Evolutionary conservation across 1,140 invertebrate genomes (phyloP).

Genomic region (Magallana angulata): DNA sequence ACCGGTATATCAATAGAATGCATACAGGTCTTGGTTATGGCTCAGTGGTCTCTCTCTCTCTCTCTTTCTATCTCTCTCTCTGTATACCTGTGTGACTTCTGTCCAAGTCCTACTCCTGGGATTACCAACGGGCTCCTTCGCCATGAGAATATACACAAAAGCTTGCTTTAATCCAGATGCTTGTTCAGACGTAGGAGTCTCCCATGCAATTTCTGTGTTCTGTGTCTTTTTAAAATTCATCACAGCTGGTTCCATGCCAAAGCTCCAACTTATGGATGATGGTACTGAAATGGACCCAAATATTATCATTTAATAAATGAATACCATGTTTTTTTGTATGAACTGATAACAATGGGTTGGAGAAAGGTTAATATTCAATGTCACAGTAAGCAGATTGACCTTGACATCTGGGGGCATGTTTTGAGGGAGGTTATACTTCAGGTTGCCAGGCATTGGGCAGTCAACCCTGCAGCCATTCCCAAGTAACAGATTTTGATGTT

Average conservation of each 20-base stretch:
- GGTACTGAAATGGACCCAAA: slow-evolving; percentile 4
- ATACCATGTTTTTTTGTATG: no score
- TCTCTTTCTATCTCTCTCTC: slow-evolving; percentile 1
- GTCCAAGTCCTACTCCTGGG: background rate
- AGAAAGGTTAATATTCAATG: no score
- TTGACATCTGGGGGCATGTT: no score
- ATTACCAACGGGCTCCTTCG: background rate
- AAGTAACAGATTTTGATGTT: slow-evolving; percentile 8
- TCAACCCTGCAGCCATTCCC: background rate
- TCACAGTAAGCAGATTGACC: no score
- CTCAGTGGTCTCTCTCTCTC: background rate
- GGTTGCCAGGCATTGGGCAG: background rate
- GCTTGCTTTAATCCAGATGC: background rate
- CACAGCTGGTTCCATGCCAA: background rate
- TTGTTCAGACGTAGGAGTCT: background rate
- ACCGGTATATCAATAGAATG: no score
- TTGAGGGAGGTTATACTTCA: no score
- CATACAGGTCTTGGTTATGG: no score
- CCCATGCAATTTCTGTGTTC: slow-evolving; percentile 33
- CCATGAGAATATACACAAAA: slow-evolving; percentile 37
- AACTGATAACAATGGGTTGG: no score
- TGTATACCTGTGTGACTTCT: slow-evolving; percentile 22
- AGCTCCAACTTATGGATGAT: background rate
- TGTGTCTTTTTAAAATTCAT: background rate
- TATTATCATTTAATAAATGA: no score